Evolutionary conservation across 2,888 invertebrate genomes (phyloP), one percentile per base, ranked within the genome.

Genomic region (Actias luna): DNA sequence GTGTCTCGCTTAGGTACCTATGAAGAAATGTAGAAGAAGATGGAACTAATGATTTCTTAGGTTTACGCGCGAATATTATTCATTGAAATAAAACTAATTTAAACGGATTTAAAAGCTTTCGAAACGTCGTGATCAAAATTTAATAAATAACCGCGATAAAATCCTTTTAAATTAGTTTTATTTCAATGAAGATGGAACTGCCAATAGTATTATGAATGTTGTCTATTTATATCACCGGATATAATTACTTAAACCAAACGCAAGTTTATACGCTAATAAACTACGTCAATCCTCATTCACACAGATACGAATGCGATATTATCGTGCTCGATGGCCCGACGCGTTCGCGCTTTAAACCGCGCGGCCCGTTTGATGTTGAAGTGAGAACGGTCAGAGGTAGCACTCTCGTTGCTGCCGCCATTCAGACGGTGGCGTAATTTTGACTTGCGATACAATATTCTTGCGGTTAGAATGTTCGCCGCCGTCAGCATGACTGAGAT

Each of bases 131-230:
- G n/a, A n/a, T n/a, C n/a, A n/a, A n/a, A n/a, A n/a, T n/a, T n/a
- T n/a, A n/a, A n/a, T n/a, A n/a, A n/a, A n/a, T n/a, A n/a, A n/a
- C n/a, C n/a, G n/a, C n/a, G n/a, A n/a, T n/a, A n/a, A n/a, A n/a
- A n/a, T n/a, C n/a, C n/a, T n/a, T n/a, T n/a, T n/a, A n/a, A n/a
- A n/a, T n/a, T n/a, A n/a, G n/a, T n/a, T n/a, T n/a, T n/a, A n/a
- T n/a, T n/a, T n/a, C n/a, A n/a, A n/a, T n/a, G n/a, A n/a, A n/a
- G n/a, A n/a, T n/a, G n/a, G n/a, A n/a, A n/a, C n/a, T n/a, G 68
- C 74, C 72, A 77, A 72, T 71, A 73, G 29, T 16, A 22, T 46
- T 22, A 22, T 46, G 10, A 46, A 22, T 27, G 14, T 52, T 14
- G 5, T 29, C 27, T 52, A 52, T 16, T 16, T 25, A 25, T 52